phyloP scores from a whole-genome alignment of 2,888 invertebrate species.

The Lasioglossum morio region DNA sequence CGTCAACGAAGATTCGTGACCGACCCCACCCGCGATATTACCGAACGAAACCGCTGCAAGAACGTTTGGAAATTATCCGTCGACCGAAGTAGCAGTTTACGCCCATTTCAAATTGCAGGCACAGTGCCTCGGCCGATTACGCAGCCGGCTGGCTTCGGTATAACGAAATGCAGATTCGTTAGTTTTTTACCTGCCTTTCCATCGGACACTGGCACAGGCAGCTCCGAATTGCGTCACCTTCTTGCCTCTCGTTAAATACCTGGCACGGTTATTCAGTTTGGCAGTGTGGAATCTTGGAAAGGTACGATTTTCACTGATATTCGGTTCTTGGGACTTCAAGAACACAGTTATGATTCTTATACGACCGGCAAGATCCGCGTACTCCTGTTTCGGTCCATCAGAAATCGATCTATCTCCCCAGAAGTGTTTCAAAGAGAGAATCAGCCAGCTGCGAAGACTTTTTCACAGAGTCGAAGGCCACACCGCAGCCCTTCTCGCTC shows the following conservation, averaged over 20 bases:
- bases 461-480: background rate
- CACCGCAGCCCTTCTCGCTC: conserved; percentile 1
- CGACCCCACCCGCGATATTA: conserved; percentile 80
- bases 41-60: conserved; percentile 79
- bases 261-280: background rate
- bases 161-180: conserved; percentile 70
- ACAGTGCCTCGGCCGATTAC: conserved; percentile 65
- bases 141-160: conserved; percentile 58
- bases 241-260: background rate
- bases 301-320: background rate
- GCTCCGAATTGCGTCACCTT: conserved; percentile 39
- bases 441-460: conserved; percentile 25
- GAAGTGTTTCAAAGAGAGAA: background rate
- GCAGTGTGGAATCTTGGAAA: background rate
- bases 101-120: conserved; percentile 81
- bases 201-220: conserved; percentile 23
- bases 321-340: background rate
- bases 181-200: conserved; percentile 44
- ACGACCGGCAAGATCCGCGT: background rate
- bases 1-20: conserved; percentile 78
- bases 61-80: conserved; percentile 74
- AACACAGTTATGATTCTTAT: background rate
- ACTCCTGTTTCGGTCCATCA: background rate
- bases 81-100: conserved; percentile 73
- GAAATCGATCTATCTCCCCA: background rate